Evolutionary conservation across 2,888 invertebrate species (phyloP).

Genomic region (Agriopis aurantiaria): DNA sequence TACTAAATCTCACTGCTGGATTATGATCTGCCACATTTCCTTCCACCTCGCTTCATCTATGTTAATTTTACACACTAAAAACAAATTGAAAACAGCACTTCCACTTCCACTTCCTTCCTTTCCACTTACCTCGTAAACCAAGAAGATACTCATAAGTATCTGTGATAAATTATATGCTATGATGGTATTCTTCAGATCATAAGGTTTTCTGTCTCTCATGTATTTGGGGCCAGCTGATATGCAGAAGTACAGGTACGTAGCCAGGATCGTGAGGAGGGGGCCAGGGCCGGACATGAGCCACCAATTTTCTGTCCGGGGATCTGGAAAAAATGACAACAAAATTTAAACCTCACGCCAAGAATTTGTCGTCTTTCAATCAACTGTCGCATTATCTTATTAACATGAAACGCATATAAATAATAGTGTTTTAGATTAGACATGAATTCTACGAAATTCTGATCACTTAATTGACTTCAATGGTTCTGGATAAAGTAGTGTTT

Average conservation of each 20-base stretch:
- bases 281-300: constrained; percentile 91
- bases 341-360: neutral
- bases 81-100: neutral
- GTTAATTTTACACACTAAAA: too few species aligned
- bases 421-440: too few species aligned
- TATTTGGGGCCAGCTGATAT: constrained; percentile 91
- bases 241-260: constrained; percentile 90
- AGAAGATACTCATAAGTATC: constrained; percentile 93
- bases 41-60: too few species aligned
- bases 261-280: constrained; percentile 89
- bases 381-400: too few species aligned
- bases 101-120: too few species aligned
- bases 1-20: too few species aligned
- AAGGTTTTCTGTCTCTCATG: constrained; percentile 91
- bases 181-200: constrained; percentile 90
- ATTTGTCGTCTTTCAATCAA: too few species aligned
- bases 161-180: constrained; percentile 95
- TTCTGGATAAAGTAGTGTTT: too few species aligned
- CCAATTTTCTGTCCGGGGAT: constrained; percentile 92
- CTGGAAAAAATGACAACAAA: constrained; percentile 72
- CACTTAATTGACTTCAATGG: too few species aligned
- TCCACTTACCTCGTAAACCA: constrained; percentile 85
- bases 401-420: too few species aligned
- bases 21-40: too few species aligned
- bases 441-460: too few species aligned